These are phyloP conservation scores for Pedetes capensis DNA, from an alignment of 2,113 vertebrate species.

Conservation along the genomic window DNA sequence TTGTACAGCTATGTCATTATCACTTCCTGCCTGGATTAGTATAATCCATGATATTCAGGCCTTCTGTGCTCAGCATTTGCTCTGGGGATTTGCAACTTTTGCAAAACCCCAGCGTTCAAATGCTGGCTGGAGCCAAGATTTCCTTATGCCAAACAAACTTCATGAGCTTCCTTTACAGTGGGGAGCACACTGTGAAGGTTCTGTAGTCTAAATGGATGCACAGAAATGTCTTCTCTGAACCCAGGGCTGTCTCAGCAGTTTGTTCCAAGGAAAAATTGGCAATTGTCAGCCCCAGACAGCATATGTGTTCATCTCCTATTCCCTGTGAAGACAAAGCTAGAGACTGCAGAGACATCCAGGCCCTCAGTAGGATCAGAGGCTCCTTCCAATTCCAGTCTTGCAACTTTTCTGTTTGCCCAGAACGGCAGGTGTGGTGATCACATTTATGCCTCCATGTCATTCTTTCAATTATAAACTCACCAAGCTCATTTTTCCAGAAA, in stretches of 20 bases:
- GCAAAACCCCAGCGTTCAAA: constrained; percentile 76
- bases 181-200: constrained; percentile 41
- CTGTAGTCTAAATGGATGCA: constrained; percentile 50
- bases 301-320: neutral
- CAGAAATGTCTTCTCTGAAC: constrained; percentile 53
- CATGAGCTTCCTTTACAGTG: constrained; percentile 65
- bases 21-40: constrained; percentile 80
- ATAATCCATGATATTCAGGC: constrained; percentile 77
- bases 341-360: neutral
- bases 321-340: neutral
- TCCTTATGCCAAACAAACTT: constrained; percentile 68
- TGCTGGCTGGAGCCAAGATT: constrained; percentile 76
- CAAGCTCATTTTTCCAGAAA: neutral
- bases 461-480: neutral
- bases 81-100: constrained; percentile 78
- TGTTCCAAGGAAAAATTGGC: constrained; percentile 10
- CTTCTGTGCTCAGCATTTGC: constrained; percentile 74
- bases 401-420: neutral
- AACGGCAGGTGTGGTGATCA: neutral
- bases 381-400: neutral
- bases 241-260: constrained; percentile 4
- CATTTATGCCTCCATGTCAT: neutral
- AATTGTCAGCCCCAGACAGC: neutral
- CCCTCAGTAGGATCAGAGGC: neutral
- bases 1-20: constrained; percentile 72